Evolutionary conservation across 1,140 invertebrate genomes (phyloP).

Genomic region (Diorhabda sublineata): DNA sequence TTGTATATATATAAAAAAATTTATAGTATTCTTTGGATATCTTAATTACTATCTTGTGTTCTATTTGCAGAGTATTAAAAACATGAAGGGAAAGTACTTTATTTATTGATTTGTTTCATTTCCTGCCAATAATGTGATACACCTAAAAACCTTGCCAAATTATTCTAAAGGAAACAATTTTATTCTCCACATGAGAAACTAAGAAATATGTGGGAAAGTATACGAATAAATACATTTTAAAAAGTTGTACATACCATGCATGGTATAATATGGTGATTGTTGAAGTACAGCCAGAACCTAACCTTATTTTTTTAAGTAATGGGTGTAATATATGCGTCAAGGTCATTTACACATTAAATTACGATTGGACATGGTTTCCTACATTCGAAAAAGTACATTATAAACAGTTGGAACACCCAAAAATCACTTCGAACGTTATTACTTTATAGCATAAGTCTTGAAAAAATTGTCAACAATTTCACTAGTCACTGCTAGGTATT

Average conservation of each 20-base stretch:
- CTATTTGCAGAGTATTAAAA: no score
- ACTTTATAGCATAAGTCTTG: background rate
- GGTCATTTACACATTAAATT: constrained; percentile 38
- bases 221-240: constrained; percentile 20
- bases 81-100: no score
- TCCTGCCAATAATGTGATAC: background rate
- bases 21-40: no score
- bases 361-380: constrained; percentile 20
- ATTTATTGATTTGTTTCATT: background rate
- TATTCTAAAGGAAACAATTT: background rate
- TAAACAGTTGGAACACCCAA: constrained; percentile 4
- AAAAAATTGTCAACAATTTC: constrained; percentile 23
- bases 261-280: constrained; percentile 42
- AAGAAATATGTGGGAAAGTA: constrained; percentile 13
- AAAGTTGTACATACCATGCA: constrained; percentile 41
- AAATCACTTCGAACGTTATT: background rate
- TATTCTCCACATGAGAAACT: constrained; percentile 4
- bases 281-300: constrained; percentile 39
- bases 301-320: constrained; percentile 45
- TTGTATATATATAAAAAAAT: no score
- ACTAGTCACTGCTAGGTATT: constrained; percentile 21
- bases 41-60: no score
- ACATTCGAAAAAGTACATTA: background rate
- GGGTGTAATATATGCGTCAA: constrained; percentile 45
- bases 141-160: background rate